Base-by-base conservation (phyloP, 2,797 vertebrate species). In the Sciaenops ocellatus region DNA sequence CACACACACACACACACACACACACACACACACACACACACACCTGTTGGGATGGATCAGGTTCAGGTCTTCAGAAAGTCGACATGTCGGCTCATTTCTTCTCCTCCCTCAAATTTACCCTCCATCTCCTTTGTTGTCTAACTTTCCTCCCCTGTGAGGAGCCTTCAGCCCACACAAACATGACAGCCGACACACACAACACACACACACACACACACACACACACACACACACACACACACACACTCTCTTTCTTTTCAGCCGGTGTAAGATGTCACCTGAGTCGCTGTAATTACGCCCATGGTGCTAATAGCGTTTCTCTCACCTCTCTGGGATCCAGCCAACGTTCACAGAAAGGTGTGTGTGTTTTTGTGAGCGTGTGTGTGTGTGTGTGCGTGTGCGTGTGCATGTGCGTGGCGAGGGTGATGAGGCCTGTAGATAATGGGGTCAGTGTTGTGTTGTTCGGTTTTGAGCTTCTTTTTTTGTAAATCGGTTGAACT, bases 281-380 rank as follows among this genome's bases (percentile, higher is more conserved):
- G 90, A 95, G 91, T 93, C 83, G 91, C 91, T 95, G 92, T 95
- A 95, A 96, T 96, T 96, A 95, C 84, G 86, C 82, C 78, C 85
- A 89, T 89, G 92, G 94, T 95, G 92, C 90, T 94, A 95, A 95
- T 94, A 94, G 92, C 84, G 62, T 94, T 94, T 94, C 92, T 94
- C 91, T 94, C 93, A 90, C 91, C 89, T 91, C 90, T 84, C 76
- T 83, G 76, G 80, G 83, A 88, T 51, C 50, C 82, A 75, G 71
- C 84, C 85, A 83, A 82, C 52, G 5, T 85, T 80, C 83, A 82
- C 47, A 70, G 72, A 74, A 66, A 80, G 57, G 80, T 75, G 72
- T 85, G 61, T 84, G 78, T 80, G 73, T 69, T 65, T 89, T 75
- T 79, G 69, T 80, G 68, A 64, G 76, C 65, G 73, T 70, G 69